Evolutionary conservation across 2,797 vertebrate species (phyloP).

Genomic region (Takifugu ocellatus): DNA sequence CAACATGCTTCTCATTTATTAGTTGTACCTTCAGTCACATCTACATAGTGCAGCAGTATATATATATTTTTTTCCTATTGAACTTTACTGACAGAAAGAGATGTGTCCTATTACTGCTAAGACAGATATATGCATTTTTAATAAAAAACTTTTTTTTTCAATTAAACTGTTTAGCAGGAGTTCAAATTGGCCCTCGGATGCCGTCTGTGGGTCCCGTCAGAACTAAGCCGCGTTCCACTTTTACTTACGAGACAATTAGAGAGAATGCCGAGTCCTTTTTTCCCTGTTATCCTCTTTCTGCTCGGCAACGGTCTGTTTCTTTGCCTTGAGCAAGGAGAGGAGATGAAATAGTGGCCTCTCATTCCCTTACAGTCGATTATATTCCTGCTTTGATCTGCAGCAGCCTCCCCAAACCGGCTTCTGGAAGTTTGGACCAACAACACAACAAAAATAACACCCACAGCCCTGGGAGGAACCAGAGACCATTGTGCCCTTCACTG

Average conservation of each 20-base stretch:
- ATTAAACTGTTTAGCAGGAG: no score
- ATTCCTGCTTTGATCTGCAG: slow-evolving; percentile 60
- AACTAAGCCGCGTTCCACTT: slow-evolving; percentile 22
- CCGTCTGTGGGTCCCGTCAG: slow-evolving; percentile 21
- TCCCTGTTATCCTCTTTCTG: slow-evolving; percentile 36
- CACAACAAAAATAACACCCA: slow-evolving; percentile 59
- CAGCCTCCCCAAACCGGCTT: slow-evolving; percentile 46
- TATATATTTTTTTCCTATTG: no score
- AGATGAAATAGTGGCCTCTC: slow-evolving; percentile 48
- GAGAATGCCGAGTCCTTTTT: slow-evolving; percentile 15
- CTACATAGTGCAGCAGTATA: no score
- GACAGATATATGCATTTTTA: no score
- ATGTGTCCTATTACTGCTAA: no score
- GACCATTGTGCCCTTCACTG: slow-evolving; percentile 38
- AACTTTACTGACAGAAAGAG: no score
- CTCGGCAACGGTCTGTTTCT: slow-evolving; percentile 36
- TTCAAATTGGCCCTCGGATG: not conserved
- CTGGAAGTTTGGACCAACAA: slow-evolving; percentile 44
- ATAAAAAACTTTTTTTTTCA: no score
- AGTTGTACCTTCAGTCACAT: no score
- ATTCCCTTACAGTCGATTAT: slow-evolving; percentile 51
- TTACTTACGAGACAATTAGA: slow-evolving; percentile 29
- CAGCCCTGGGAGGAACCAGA: slow-evolving; percentile 33
- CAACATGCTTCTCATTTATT: no score
- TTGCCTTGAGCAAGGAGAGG: slow-evolving; percentile 48